Evolutionary conservation across 1,140 invertebrate genomes (phyloP), one percentile per base, ranked within the genome.

Genomic region (Orussus abietinus): DNA sequence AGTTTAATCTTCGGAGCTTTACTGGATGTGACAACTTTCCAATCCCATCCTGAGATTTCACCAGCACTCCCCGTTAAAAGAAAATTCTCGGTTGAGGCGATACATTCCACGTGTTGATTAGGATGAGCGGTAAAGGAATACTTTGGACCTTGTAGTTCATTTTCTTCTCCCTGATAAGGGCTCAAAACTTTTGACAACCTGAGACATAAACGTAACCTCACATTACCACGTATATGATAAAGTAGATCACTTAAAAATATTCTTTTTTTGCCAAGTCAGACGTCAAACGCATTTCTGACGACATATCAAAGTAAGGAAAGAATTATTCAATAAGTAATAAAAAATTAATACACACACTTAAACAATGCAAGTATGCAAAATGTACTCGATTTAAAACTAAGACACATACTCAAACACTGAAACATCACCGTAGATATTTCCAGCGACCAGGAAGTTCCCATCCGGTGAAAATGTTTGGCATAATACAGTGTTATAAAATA

Each of bases 351-450:
- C n/a, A n/a, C 9, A 14, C 14, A 3, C 2, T 11, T 3, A 14
- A 14, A 33, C 14, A 28, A 26, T 35, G 34, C 20, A 19, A 22
- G 50, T 51, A 25, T 28, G 41, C 12, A 4, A 11, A 32, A 15
- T 35, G 26, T n/a, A n/a, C n/a, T n/a, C n/a, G n/a, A n/a, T n/a
- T n/a, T 33, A 45, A 42, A 11, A 26, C 33, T 33, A 32, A 38
- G 48, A 55, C 49, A 76, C 81, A 80, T 77, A 93, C 90, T 87
- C 84, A 67, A 84, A 92, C 30, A 90, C 70, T 17, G 86, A 86
- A 25, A 95, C 78, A 57, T 86, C 80, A 12, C 90, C 89, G 68
- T 89, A 92, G 54, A 86, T 84, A 74, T 89, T 91, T 10, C 86
- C 88, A 42, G 84, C 83, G 38, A 87, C 74, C 19, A 95, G 77